Evolutionary conservation across 2,113 vertebrate species (phyloP).

Genomic region (Scomber colias): DNA sequence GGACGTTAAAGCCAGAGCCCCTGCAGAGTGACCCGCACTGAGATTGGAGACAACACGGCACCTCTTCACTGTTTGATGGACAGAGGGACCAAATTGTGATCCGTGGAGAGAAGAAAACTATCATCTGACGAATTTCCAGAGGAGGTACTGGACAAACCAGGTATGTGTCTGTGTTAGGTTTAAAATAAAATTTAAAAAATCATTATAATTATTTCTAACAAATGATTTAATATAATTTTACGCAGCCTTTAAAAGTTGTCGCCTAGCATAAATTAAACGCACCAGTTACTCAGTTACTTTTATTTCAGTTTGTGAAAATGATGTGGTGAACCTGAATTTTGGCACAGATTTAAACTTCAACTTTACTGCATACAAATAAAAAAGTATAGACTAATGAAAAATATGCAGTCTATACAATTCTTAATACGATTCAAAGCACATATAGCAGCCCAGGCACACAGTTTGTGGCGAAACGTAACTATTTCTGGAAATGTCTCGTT

Average conservation of each 20-base stretch:
- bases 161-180: constrained; percentile 30
- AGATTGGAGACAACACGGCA: constrained; percentile 18
- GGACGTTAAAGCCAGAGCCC: constrained; percentile 75
- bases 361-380: not conserved
- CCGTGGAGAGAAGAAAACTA: constrained; percentile 9
- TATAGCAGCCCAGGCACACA: not conserved
- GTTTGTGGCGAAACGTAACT: constrained; percentile 3
- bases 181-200: too few species aligned
- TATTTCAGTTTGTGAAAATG: too few species aligned
- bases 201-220: too few species aligned
- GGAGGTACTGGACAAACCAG: constrained; percentile 32
- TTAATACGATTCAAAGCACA: not conserved
- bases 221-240: too few species aligned
- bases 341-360: not conserved
- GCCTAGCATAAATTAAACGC: not conserved
- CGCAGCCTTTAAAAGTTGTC: not conserved
- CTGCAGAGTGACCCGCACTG: constrained; percentile 63
- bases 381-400: not conserved
- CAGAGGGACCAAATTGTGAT: constrained; percentile 27
- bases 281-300: not conserved
- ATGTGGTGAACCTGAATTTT: too few species aligned
- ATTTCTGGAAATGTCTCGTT: constrained; percentile 50
- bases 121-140: constrained; percentile 29
- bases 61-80: constrained; percentile 17
- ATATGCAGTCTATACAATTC: not conserved